phyloP scores from a whole-genome alignment of 2,888 invertebrate genomes.

The Anagyrus pseudococci region DNA sequence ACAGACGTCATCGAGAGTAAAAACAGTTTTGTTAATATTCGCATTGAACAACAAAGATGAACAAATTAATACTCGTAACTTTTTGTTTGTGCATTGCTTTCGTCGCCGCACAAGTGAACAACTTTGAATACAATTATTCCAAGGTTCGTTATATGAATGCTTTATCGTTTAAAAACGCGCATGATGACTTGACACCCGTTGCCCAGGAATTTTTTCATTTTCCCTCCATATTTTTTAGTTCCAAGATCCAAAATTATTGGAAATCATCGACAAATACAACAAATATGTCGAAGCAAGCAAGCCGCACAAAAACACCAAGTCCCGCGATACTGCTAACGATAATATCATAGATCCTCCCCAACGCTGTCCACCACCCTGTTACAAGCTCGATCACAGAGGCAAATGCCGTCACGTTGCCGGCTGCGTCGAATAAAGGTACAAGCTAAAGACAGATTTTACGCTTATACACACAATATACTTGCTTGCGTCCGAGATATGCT shows the following conservation, averaged over 20 bases:
- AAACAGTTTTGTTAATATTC: background rate
- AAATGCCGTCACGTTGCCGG: constrained; percentile 16
- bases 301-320: background rate
- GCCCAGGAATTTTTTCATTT: background rate
- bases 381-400: constrained; percentile 1
- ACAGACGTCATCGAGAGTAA: background rate
- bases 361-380: constrained; percentile 19
- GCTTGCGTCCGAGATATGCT: background rate
- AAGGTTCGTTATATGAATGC: background rate
- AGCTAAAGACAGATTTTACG: background rate
- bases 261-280: background rate
- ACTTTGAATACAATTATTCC: background rate
- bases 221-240: constrained; percentile 8
- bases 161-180: background rate
- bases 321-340: too few species aligned
- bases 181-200: too few species aligned
- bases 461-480: background rate
- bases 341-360: constrained; percentile 17
- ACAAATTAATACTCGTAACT: background rate
- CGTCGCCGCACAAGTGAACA: background rate
- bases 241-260: constrained; percentile 6
- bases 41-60: constrained; percentile 12
- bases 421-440: constrained; percentile 6
- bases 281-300: background rate
- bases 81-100: background rate